A percentile compares a stretch with the other conserved stretches of the same genome.
Evolutionary conservation across 1,140 invertebrate genomes (phyloP).

Genomic region (Pseudomyrmex flavicornis): DNA sequence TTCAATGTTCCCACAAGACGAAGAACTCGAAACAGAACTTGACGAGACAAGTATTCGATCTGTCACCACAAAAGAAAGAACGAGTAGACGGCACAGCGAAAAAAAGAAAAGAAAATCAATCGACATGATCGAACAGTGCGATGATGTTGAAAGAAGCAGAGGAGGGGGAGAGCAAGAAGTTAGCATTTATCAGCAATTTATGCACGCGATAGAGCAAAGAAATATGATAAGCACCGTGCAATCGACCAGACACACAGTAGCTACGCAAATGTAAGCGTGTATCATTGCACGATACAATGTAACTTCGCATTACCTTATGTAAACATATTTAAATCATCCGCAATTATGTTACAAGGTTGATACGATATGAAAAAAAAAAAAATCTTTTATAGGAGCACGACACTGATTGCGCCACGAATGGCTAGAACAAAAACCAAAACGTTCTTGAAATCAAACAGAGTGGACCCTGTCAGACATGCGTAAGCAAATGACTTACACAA

Average conservation of each 20-base stretch:
- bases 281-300: background rate
- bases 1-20: background rate
- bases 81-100: background rate
- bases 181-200: slow-evolving; percentile 14
- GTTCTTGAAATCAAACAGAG: slow-evolving; percentile 45
- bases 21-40: background rate
- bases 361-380: slow-evolving; percentile 2
- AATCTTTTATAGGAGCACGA: background rate
- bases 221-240: background rate
- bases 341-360: background rate
- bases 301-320: no score
- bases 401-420: background rate
- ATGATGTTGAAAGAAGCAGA: slow-evolving; percentile 2
- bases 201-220: background rate
- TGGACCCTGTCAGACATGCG: slow-evolving; percentile 38
- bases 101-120: background rate
- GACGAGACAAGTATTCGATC: background rate
- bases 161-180: slow-evolving; percentile 6
- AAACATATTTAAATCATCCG: no score
- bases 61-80: background rate
- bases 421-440: background rate
- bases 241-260: background rate
- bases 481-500: slow-evolving; percentile 37
- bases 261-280: slow-evolving; percentile 13
- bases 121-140: background rate